Evolutionary conservation across 2,113 vertebrate genomes (phyloP).

Genomic region (Antennarius striatus): DNA sequence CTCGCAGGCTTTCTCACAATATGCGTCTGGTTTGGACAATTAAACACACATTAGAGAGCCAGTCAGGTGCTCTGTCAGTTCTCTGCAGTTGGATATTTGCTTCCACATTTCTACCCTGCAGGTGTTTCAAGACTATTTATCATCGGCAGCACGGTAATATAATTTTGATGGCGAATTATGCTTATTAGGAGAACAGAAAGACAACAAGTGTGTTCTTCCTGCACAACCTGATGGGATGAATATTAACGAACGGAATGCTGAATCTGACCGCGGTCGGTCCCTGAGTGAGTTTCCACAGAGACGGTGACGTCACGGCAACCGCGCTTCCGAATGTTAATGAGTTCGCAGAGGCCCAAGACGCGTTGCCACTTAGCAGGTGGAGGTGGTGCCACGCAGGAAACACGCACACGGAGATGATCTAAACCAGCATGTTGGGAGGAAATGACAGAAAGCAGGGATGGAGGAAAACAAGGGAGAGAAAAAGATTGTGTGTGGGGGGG

Average conservation of each 20-base stretch:
- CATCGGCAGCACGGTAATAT: constrained; percentile 7
- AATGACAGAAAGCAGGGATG: not conserved
- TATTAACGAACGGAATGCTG: constrained; percentile 33
- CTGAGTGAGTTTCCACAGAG: constrained; percentile 55
- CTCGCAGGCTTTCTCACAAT: constrained; percentile 13
- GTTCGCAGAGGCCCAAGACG: constrained; percentile 24
- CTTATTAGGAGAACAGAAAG: constrained; percentile 13
- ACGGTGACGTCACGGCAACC: constrained; percentile 61
- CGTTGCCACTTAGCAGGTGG: constrained; percentile 55
- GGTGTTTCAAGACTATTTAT: constrained; percentile 24
- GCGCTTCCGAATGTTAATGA: constrained; percentile 67
- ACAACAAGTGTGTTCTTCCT: constrained; percentile 24
- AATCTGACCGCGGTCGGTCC: constrained; percentile 48
- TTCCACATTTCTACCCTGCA: constrained; percentile 20
- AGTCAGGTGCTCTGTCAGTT: constrained; percentile 40
- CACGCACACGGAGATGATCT: constrained; percentile 4
- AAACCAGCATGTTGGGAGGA: constrained; percentile 25
- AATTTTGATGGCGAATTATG: constrained; percentile 29
- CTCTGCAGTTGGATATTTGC: constrained; percentile 5
- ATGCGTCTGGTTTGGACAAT: constrained; percentile 41
- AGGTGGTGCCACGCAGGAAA: constrained; percentile 35
- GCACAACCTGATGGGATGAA: constrained; percentile 35
- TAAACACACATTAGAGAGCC: constrained; percentile 55
- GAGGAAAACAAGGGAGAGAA: constrained; percentile 15
- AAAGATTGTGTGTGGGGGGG: not conserved